phyloP scores from a whole-genome alignment of 2,888 invertebrate species.

The Melolontha melolontha region DNA sequence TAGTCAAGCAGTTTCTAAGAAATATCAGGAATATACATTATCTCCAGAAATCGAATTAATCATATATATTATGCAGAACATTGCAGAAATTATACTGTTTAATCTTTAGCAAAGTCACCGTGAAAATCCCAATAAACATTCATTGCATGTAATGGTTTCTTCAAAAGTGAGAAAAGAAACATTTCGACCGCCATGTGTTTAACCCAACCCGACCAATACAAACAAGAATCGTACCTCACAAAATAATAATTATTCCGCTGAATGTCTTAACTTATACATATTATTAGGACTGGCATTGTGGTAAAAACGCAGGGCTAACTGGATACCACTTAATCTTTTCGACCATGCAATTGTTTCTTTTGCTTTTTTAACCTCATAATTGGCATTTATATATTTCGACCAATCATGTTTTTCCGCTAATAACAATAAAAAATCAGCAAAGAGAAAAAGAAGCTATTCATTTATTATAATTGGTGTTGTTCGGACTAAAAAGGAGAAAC shows the following conservation, averaged over 20 bases:
- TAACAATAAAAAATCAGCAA: slow-evolving; percentile 10
- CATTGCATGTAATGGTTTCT: slow-evolving; percentile 15
- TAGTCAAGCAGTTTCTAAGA: no score
- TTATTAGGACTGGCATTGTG: slow-evolving; percentile 28
- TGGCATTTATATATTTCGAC: slow-evolving; percentile 24
- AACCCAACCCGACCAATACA: slow-evolving; percentile 32
- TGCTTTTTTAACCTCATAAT: slow-evolving; percentile 29
- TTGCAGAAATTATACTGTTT: slow-evolving; percentile 10
- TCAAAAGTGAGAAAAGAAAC: neutral
- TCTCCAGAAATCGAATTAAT: no score
- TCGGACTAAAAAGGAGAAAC: slow-evolving; percentile 5
- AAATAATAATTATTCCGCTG: slow-evolving; percentile 36
- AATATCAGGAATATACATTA: no score
- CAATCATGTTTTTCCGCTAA: slow-evolving; percentile 32
- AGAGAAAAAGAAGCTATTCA: slow-evolving; percentile 33
- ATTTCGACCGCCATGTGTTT: slow-evolving; percentile 25
- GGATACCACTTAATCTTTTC: slow-evolving; percentile 3
- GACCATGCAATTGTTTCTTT: slow-evolving; percentile 35
- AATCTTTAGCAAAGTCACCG: neutral
- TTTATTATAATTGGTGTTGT: slow-evolving; percentile 33
- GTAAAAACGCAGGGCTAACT: neutral
- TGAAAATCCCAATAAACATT: slow-evolving; percentile 3
- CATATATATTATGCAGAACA: no score
- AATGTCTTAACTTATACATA: slow-evolving; percentile 40
- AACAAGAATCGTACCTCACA: slow-evolving; percentile 25